A percentile compares a stretch with the other conserved stretches of the same genome.
Conservation (phyloP, 2,888 invertebrate genomes). For the Drosophila pegasa region DNA sequence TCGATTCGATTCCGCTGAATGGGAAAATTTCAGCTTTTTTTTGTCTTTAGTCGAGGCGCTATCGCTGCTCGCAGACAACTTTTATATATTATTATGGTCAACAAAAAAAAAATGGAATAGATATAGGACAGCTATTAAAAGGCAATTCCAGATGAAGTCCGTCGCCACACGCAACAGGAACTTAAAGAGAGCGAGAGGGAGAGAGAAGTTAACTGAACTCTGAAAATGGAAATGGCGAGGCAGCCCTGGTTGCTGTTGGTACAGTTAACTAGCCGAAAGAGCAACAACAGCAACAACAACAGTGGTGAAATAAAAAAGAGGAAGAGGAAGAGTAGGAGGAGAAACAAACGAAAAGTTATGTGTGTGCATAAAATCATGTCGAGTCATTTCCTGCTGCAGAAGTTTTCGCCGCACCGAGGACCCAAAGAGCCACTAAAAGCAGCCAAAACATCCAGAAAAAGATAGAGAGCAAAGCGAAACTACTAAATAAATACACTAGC, state of each 20-base stretch:
- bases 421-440: slow-evolving; percentile 41
- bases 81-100: slow-evolving; percentile 2
- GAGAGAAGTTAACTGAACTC: neutral
- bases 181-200: neutral
- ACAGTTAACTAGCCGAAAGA: slow-evolving; percentile 65
- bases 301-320: too few relatives aligned
- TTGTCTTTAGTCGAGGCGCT: neutral
- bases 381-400: slow-evolving; percentile 74
- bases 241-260: slow-evolving; percentile 26
- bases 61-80: slow-evolving; percentile 1
- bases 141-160: slow-evolving; percentile 22
- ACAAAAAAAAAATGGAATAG: neutral
- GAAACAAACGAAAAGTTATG: slow-evolving; percentile 64
- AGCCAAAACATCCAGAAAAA: slow-evolving; percentile 9
- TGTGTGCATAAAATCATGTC: slow-evolving; percentile 67
- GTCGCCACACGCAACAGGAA: slow-evolving; percentile 14
- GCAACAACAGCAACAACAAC: too few relatives aligned
- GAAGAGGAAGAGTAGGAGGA: slow-evolving; percentile 64
- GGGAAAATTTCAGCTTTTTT: neutral
- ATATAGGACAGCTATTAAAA: slow-evolving; percentile 19
- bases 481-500: slow-evolving; percentile 16
- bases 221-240: slow-evolving; percentile 24
- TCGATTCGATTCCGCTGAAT: neutral
- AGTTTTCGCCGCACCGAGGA: slow-evolving; percentile 42
- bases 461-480: slow-evolving; percentile 5